Percentiles rank a stretch among this genome's conserved stretches.
These are phyloP conservation scores for Leistus spinibarbis DNA, from an alignment of 2,888 invertebrate species.

Conservation along the genomic window DNA sequence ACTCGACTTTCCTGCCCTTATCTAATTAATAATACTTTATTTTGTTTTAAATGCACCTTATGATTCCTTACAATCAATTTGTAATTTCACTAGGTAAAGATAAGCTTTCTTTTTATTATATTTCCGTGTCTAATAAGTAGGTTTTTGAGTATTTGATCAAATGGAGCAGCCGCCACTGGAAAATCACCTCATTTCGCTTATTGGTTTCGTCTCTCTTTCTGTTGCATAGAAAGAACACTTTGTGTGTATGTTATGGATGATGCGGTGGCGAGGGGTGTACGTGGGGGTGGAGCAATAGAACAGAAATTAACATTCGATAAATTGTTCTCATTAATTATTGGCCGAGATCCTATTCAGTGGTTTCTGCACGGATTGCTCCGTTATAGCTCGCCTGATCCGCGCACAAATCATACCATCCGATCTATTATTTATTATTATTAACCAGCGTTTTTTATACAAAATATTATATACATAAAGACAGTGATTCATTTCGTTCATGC, in stretches of 20 bases:
- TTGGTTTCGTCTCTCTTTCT: background rate
- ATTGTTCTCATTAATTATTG: constrained; percentile 38
- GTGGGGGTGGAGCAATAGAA: background rate
- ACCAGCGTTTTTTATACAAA: background rate
- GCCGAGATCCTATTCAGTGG: constrained; percentile 17
- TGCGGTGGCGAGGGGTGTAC: background rate
- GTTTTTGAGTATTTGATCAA: too few relatives aligned
- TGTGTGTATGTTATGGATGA: background rate
- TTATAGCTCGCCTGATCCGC: background rate
- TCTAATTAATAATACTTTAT: too few relatives aligned
- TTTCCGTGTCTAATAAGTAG: too few relatives aligned
- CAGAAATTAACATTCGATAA: constrained; percentile 38
- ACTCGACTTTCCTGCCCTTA: too few relatives aligned
- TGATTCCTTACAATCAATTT: too few relatives aligned
- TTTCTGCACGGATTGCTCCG: constrained; percentile 24
- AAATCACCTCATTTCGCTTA: background rate
- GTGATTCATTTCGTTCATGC: background rate
- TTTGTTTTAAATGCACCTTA: too few relatives aligned
- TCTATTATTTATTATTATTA: background rate
- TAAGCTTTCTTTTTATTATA: too few relatives aligned
- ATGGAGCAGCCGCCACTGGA: too few relatives aligned
- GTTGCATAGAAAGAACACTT: background rate
- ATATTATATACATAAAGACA: background rate
- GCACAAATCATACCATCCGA: background rate
- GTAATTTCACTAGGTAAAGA: too few relatives aligned